A percentile compares a stretch with the other conserved stretches of the same genome.
Conservation (phyloP, 2,113 vertebrate genomes). For the Anser cygnoides region DNA sequence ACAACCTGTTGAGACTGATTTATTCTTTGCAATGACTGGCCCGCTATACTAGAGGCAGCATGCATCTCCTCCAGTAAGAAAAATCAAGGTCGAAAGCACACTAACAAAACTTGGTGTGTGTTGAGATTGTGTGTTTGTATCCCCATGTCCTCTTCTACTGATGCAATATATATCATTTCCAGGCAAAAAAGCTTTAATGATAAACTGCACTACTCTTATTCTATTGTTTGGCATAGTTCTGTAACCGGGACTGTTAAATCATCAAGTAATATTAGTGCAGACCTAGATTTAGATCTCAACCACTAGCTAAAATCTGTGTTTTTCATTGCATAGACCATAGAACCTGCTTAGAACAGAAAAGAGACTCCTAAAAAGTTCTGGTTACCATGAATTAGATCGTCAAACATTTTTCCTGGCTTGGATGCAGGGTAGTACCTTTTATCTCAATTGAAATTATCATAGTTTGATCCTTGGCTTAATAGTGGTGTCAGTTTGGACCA, state of each 20-base stretch:
- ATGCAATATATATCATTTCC: background rate
- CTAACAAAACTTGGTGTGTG: background rate
- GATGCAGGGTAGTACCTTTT: background rate
- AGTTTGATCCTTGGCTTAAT: background rate
- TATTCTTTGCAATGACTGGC: background rate
- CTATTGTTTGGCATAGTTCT: background rate
- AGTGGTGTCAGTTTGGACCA: background rate
- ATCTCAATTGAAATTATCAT: background rate
- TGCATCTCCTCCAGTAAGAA: background rate
- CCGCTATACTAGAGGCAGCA: background rate
- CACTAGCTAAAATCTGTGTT: background rate
- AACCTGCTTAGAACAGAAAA: background rate
- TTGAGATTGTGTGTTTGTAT: background rate
- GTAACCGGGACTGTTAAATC: background rate
- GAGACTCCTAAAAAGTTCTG: background rate
- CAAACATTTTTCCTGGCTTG: background rate
- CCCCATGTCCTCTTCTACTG: background rate
- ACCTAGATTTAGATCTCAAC: background rate
- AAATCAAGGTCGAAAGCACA: background rate
- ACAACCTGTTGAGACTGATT: accelerated
- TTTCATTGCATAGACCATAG: background rate
- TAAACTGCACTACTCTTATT: background rate
- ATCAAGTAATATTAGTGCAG: background rate
- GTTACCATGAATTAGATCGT: background rate
- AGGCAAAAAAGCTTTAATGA: background rate